phyloP scores from a whole-genome alignment of 2,888 invertebrate genomes.

The Eretmocerus hayati region DNA sequence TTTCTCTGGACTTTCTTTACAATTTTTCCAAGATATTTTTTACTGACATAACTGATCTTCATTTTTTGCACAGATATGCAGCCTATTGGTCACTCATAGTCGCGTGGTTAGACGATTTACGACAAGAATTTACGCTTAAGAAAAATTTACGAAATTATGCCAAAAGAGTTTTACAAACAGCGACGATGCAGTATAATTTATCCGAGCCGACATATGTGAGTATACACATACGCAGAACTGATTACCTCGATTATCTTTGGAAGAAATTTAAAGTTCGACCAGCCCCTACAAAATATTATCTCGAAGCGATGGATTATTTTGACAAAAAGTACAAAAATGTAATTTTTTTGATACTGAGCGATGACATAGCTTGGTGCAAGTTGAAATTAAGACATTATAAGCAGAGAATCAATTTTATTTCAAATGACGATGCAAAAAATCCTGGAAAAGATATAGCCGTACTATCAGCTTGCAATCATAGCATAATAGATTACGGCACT shows the following conservation, averaged over 20 bases:
- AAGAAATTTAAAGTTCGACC: conserved; percentile 47
- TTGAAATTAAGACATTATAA: conserved; percentile 37
- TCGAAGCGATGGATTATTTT: conserved; percentile 45
- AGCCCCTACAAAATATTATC: conserved; percentile 42
- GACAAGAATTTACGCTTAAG: conserved; percentile 53
- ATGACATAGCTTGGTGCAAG: conserved; percentile 45
- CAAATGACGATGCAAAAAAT: conserved; percentile 36
- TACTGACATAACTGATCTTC: background rate
- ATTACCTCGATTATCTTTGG: conserved; percentile 53
- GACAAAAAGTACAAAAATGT: conserved; percentile 40
- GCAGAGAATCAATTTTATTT: conserved; percentile 37
- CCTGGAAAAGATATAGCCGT: conserved; percentile 45
- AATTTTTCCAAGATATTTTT: background rate
- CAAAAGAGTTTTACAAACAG: conserved; percentile 44
- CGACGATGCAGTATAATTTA: conserved; percentile 33
- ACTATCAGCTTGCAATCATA: conserved; percentile 46
- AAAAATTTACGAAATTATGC: conserved; percentile 48
- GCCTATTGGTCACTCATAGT: conserved; percentile 52
- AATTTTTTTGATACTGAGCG: conserved; percentile 45
- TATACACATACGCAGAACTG: conserved; percentile 54
- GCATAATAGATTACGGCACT: conserved; percentile 47
- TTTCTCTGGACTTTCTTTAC: background rate
- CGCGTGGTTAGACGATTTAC: conserved; percentile 53
- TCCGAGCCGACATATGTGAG: conserved; percentile 48
- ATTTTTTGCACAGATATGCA: conserved; percentile 40